Evolutionary conservation across 1,140 invertebrate species (phyloP).

Genomic region (Archivesica marissinica): DNA sequence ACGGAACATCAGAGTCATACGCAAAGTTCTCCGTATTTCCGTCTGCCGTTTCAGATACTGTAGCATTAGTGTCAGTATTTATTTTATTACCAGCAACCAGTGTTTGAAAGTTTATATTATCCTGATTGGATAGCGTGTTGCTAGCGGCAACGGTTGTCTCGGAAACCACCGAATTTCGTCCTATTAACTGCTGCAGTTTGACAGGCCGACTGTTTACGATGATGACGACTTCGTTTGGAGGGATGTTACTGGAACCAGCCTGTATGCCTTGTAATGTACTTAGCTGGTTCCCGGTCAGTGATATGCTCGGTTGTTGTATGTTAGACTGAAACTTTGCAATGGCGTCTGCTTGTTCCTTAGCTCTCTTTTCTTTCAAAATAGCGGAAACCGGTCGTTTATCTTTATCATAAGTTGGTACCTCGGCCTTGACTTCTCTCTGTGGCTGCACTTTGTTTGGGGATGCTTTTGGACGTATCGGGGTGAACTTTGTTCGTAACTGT

Average conservation of each 20-base stretch:
- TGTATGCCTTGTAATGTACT: background rate
- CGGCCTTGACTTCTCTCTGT: conserved; percentile 45
- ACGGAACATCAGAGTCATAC: background rate
- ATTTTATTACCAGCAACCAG: background rate
- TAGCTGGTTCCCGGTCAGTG: background rate
- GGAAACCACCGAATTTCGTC: background rate
- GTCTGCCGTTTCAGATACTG: background rate
- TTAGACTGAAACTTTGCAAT: conserved; percentile 33
- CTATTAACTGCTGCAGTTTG: conserved; percentile 18
- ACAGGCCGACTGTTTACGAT: conserved; percentile 48
- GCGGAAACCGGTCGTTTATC: conserved; percentile 58
- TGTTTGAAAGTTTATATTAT: background rate
- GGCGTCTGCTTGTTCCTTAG: conserved; percentile 57
- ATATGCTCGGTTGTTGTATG: conserved; percentile 9
- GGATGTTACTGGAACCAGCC: background rate
- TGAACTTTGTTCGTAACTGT: conserved; percentile 39
- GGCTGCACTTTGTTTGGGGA: conserved; percentile 37
- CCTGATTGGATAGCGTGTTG: background rate
- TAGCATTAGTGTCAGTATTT: background rate
- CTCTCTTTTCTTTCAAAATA: conserved; percentile 64
- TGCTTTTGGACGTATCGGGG: conserved; percentile 64
- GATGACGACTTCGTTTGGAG: conserved; percentile 43
- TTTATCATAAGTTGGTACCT: conserved; percentile 27
- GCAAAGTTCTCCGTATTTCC: background rate
- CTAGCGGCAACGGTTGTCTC: background rate